A percentile compares a stretch with the other conserved stretches of the same genome.
Conservation (phyloP, 2,113 vertebrate genomes). For the Blennius ocellaris region DNA sequence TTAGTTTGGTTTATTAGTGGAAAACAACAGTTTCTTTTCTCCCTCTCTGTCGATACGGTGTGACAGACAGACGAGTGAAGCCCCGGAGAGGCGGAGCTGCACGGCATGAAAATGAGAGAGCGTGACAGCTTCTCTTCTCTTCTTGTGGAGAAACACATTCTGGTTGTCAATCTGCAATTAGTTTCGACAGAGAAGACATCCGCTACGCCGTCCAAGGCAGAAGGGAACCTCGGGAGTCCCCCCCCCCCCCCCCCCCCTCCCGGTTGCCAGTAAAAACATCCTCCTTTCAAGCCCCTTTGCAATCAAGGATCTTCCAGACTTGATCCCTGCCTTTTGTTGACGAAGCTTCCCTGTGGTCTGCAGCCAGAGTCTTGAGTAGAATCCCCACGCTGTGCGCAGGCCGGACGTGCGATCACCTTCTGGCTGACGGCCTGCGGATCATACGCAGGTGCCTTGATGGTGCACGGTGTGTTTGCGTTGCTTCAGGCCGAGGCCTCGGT, state of each 20-base stretch:
- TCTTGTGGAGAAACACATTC: background rate
- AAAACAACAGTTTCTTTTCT: conserved; percentile 27
- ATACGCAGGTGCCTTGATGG: conserved; percentile 94
- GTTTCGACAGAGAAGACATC: background rate
- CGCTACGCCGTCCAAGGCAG: background rate
- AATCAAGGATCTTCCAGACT: background rate
- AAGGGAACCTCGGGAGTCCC: background rate
- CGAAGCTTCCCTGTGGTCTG: background rate
- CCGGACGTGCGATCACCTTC: too few species aligned
- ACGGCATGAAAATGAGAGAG: conserved; percentile 9
- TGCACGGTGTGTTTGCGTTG: conserved; percentile 90
- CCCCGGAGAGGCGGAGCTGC: conserved; percentile 16
- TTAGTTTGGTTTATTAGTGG: conserved; percentile 41
- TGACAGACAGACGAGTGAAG: conserved; percentile 16
- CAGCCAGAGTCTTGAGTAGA: too few species aligned
- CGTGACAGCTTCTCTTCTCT: conserved; percentile 13
- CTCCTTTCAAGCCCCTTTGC: too few species aligned
- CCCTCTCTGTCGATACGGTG: conserved; percentile 14
- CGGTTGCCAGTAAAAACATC: too few species aligned
- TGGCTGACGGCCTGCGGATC: conserved; percentile 59
- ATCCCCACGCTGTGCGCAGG: too few species aligned
- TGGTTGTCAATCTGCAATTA: conserved; percentile 13
- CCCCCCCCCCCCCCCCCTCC: too few species aligned
- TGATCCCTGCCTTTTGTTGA: too few species aligned
- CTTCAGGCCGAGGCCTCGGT: conserved; percentile 88